Evolutionary conservation across 2,797 vertebrate species (phyloP), one percentile per base, ranked within the genome.

Genomic region (Schizopygopsis pylzovi): DNA sequence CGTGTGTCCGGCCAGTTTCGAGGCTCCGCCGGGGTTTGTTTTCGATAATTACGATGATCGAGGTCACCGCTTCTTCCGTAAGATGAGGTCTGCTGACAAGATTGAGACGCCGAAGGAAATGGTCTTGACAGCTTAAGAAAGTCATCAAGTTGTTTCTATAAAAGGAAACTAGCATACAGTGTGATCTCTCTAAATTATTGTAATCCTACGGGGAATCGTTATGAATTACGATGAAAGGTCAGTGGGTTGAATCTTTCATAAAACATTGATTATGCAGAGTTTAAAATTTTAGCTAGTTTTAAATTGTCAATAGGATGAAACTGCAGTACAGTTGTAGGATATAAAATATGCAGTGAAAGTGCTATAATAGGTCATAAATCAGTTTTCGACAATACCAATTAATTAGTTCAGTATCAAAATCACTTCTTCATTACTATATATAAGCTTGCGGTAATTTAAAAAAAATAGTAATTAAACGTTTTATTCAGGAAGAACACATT

Each of bases 41-140:
- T 97, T 96, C 59, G 90, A 97, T 65, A 93, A 77, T 20, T 92
- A 89, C 10, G 91, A 97, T 88, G 87, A 94, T 63, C 90, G 80
- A 7, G 96, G 96, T 25, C 97, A 97, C 92, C 95, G 89, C 77
- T 96, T 95, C 89, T 97, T 95, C 91, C 92, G 88, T 71, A 94
- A 89, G 87, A 2, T 92, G 25, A 87, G 88, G 16, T 52, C 87
- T 9, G 7, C 37, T 0, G 73, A 70, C 91, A 94, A 37, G 73
- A 91, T 33, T 20, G 65, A 79, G 75, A 47, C 37, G 20, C 63
- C 75, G 0, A 70, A 84, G 7, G 77, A 88, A 91, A 73, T 83
- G 84, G 22, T 79, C 75, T 86, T 82, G 84, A 0, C 8, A 59
- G 2, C 45, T 87, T 84, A 83, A 68, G 4, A 90, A 81, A 56